Conservation (phyloP, 2,113 vertebrate genomes). For the Phyllostomus hastatus region DNA sequence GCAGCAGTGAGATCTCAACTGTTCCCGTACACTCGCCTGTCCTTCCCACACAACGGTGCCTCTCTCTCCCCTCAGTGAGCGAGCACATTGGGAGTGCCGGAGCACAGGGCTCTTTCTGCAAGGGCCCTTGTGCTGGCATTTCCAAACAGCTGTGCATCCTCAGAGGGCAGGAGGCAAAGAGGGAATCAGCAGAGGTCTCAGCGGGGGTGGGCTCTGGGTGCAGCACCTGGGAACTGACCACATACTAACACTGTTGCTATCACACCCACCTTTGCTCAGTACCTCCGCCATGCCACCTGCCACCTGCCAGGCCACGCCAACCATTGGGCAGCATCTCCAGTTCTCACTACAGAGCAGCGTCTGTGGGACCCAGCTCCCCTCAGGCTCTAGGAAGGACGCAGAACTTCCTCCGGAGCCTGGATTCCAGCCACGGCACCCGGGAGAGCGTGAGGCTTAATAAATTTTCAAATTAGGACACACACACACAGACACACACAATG, state of each 20-base stretch:
- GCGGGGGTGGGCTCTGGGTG: neutral
- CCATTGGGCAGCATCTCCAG: neutral
- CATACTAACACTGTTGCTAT: neutral
- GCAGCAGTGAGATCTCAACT: neutral
- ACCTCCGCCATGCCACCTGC: accelerated
- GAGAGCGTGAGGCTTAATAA: neutral
- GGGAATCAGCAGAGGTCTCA: neutral
- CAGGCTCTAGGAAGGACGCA: neutral
- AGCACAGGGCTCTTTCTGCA: neutral
- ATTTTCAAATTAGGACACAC: neutral
- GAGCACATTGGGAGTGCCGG: neutral
- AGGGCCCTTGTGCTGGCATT: neutral
- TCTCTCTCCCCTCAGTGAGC: neutral
- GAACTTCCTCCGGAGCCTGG: neutral
- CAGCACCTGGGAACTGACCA: neutral
- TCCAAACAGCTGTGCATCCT: neutral
- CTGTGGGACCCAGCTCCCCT: neutral
- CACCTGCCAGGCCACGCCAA: neutral
- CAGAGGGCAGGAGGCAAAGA: neutral
- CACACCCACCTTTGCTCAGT: neutral
- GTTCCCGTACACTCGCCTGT: neutral
- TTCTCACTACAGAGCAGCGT: neutral
- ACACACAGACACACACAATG: neutral
- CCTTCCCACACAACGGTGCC: neutral
- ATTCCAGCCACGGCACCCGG: neutral